Evolutionary conservation across 2,113 vertebrate genomes (phyloP).

Genomic region (Orientallactaga bullata): DNA sequence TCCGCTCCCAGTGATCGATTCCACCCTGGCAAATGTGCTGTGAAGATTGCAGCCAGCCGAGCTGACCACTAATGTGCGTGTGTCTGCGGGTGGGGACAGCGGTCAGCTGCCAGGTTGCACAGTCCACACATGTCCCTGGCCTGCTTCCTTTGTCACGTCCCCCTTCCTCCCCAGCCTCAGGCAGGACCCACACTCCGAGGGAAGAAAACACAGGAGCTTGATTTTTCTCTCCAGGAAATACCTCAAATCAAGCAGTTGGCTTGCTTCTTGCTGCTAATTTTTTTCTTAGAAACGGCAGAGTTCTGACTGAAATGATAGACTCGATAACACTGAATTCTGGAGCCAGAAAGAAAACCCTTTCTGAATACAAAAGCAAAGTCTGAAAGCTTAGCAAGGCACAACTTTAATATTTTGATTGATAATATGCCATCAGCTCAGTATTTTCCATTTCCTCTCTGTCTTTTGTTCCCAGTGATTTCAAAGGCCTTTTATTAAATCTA

Average conservation of each 20-base stretch:
- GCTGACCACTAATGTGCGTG: slow-evolving; percentile 42
- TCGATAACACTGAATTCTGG: not conserved
- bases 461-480: slow-evolving; percentile 63
- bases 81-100: not conserved
- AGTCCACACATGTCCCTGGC: not conserved
- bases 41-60: not conserved
- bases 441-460: slow-evolving; percentile 73
- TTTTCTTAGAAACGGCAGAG: not conserved
- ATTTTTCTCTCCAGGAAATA: slow-evolving; percentile 67
- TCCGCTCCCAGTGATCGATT: slow-evolving; percentile 40
- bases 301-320: not conserved
- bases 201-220: not conserved
- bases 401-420: slow-evolving; percentile 68
- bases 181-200: not conserved
- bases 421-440: slow-evolving; percentile 48
- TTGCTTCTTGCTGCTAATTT: slow-evolving; percentile 7
- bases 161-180: not conserved
- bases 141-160: not conserved
- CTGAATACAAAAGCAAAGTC: slow-evolving; percentile 37
- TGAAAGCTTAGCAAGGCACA: slow-evolving; percentile 37
- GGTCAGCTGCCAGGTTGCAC: not conserved
- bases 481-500: slow-evolving; percentile 63
- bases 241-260: not conserved
- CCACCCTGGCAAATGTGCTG: slow-evolving; percentile 9
- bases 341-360: slow-evolving; percentile 54